Percentiles rank a stretch among this genome's conserved stretches.
Conservation (phyloP, 2,797 vertebrate species). For the Poecile montanus region DNA sequence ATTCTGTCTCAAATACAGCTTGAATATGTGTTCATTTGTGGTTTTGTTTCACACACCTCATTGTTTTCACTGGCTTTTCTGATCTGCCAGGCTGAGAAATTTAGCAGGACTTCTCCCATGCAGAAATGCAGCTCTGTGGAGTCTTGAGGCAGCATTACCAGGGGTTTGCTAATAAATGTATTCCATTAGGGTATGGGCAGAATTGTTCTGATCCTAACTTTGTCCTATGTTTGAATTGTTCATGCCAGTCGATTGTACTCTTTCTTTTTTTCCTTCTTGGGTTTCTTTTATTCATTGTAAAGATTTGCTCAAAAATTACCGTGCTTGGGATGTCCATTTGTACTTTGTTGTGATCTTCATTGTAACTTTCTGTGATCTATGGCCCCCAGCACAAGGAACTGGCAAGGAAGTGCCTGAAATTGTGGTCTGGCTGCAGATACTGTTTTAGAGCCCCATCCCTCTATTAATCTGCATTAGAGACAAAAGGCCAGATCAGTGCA, state of each 20-base stretch:
- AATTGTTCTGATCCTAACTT: not conserved
- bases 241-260: not conserved
- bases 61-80: not conserved
- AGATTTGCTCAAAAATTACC: not conserved
- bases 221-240: not conserved
- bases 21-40: not conserved
- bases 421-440: not conserved
- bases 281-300: not conserved
- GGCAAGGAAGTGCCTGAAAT: not conserved
- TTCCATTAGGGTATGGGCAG: not conserved
- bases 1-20: not conserved
- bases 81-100: not conserved
- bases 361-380: not conserved
- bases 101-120: rapidly evolving
- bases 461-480: conserved; percentile 12
- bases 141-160: not conserved
- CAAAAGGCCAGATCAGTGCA: not conserved
- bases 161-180: not conserved
- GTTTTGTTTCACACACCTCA: not conserved
- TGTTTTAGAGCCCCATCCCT: not conserved
- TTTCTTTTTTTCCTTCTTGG: not conserved
- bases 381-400: not conserved
- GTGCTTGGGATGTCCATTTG: not conserved
- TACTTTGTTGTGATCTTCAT: not conserved
- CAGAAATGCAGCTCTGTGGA: not conserved